Percentiles rank a stretch among this genome's conserved stretches.
Evolutionary conservation across 2,888 invertebrate species (phyloP).

Genomic region (Poecilus cupreus): DNA sequence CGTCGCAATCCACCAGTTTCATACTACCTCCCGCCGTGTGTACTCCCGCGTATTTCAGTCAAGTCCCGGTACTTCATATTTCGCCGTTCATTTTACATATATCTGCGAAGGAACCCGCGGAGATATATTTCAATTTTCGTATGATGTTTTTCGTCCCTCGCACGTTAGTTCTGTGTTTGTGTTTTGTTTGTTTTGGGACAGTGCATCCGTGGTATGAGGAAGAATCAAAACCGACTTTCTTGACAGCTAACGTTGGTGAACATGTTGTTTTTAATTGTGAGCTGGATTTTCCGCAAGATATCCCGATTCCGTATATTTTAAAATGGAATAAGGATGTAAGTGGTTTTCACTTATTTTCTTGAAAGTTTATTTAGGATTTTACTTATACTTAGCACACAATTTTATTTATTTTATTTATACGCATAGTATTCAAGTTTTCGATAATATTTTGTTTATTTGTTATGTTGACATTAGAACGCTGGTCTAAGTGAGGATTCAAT

Average conservation of each 20-base stretch:
- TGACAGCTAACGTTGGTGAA: constrained; percentile 84
- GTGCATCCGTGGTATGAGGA: constrained; percentile 66
- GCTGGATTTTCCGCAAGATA: constrained; percentile 90
- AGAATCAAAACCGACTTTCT: constrained; percentile 68
- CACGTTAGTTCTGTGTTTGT: constrained; percentile 60
- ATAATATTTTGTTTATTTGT: too few species aligned
- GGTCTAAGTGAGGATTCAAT: too few species aligned
- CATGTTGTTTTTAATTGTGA: constrained; percentile 88
- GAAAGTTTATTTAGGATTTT: background rate
- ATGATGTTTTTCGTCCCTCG: constrained; percentile 58
- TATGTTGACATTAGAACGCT: too few species aligned
- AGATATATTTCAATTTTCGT: constrained; percentile 23
- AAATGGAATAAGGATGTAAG: constrained; percentile 94
- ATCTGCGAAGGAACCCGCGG: constrained; percentile 13
- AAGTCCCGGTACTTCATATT: background rate
- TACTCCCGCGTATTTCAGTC: constrained; percentile 7
- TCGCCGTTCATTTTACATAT: constrained; percentile 48
- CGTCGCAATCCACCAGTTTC: background rate
- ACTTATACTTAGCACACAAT: too few species aligned
- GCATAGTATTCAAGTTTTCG: too few species aligned
- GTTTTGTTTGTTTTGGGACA: constrained; percentile 48
- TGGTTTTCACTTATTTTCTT: constrained; percentile 59
- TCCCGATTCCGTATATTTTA: constrained; percentile 89
- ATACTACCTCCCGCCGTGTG: background rate
- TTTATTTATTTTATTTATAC: too few species aligned